A percentile compares a stretch with the other conserved stretches of the same genome.
Conservation (phyloP, 2,888 invertebrate species). For the Tuberolachnus salignus region DNA sequence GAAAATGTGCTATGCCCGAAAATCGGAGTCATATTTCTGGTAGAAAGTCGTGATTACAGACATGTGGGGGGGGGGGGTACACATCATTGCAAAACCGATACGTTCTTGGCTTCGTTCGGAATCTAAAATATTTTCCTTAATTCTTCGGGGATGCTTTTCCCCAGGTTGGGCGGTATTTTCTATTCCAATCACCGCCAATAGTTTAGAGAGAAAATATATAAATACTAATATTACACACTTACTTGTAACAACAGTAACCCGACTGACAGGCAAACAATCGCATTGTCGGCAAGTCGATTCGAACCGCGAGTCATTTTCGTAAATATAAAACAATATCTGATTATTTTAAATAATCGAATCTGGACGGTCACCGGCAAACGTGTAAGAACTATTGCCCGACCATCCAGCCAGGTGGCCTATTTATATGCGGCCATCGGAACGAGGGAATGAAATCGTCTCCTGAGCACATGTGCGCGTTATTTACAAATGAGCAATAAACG, state of each 20-base stretch:
- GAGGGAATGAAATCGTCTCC: not conserved
- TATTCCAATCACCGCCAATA: no score
- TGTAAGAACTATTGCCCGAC: not conserved
- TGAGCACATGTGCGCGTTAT: constrained; percentile 15
- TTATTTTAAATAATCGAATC: not conserved
- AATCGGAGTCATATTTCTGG: no score
- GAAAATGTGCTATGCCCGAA: no score
- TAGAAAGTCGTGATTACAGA: no score
- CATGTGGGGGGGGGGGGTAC: no score
- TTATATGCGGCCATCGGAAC: not conserved
- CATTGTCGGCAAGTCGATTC: not conserved
- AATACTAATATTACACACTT: not conserved
- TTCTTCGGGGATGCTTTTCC: no score
- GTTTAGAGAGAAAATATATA: no score
- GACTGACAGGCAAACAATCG: not conserved
- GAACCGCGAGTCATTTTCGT: not conserved
- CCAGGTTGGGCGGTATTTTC: no score
- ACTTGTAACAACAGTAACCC: constrained; percentile 17
- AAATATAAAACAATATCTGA: no score
- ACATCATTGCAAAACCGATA: no score
- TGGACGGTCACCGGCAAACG: not conserved
- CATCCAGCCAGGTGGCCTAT: not conserved
- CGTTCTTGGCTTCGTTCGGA: no score
- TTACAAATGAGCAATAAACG: constrained; percentile 8
- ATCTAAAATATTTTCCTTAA: no score